These are phyloP conservation scores for Phaonia tiefii DNA, from an alignment of 2,888 invertebrate species.

Conservation along the genomic window DNA sequence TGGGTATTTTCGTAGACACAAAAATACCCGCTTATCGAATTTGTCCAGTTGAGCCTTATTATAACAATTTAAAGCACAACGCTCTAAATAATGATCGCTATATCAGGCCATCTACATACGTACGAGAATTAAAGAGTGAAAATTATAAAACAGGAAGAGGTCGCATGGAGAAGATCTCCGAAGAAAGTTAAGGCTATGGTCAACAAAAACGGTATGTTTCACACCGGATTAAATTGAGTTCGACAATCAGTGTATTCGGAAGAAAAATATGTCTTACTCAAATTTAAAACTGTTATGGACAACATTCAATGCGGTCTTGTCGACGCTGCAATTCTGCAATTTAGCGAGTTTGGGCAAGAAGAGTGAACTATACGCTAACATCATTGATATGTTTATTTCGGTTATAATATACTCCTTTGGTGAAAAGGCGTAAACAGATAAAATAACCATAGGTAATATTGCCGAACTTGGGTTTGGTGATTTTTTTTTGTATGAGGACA, in stretches of 20 bases:
- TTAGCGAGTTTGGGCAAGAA: conserved; percentile 5
- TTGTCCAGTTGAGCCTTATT: conserved; percentile 18
- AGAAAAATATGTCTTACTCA: conserved; percentile 1
- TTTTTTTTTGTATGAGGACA: too few relatives aligned
- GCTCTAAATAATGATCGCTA: not conserved
- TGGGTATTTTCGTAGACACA: conserved; percentile 22
- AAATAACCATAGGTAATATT: too few relatives aligned
- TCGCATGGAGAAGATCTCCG: conserved; percentile 27
- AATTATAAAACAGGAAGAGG: not conserved
- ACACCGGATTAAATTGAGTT: not conserved
- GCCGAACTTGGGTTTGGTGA: too few relatives aligned
- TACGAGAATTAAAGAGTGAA: not conserved
- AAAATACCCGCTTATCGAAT: conserved; percentile 17
- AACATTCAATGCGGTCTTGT: not conserved
- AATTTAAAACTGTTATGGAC: not conserved
- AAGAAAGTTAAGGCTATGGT: not conserved
- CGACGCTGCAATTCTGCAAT: not conserved
- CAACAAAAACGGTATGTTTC: not conserved
- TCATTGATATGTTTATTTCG: conserved; percentile 23
- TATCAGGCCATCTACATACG: not conserved
- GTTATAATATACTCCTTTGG: not conserved
- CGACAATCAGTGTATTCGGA: not conserved
- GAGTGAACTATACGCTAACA: conserved; percentile 2
- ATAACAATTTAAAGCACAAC: conserved; percentile 17
- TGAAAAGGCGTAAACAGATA: not conserved